These are phyloP conservation scores for Metacarcinus magister DNA, from an alignment of 2,888 invertebrate genomes.

Conservation along the genomic window DNA sequence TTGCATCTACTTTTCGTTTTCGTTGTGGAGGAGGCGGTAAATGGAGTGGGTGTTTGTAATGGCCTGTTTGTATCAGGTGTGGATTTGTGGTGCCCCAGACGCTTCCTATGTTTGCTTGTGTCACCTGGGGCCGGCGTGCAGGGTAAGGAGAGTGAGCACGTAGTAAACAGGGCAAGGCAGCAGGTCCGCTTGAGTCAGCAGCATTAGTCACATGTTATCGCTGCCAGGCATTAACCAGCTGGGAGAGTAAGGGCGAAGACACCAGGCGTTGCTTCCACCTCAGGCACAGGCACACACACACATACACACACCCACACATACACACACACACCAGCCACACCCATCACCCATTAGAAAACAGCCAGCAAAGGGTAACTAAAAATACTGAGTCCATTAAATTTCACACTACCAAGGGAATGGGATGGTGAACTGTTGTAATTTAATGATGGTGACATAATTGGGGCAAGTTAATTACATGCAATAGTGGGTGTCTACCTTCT, in stretches of 20 bases:
- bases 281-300: neutral
- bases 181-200: neutral
- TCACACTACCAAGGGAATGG: too few relatives aligned
- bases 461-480: too few relatives aligned
- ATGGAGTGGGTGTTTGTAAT: neutral
- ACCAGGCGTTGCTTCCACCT: neutral
- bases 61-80: neutral
- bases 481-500: neutral
- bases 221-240: neutral
- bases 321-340: constrained; percentile 29
- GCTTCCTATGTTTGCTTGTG: neutral
- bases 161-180: constrained; percentile 28
- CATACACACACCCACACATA: constrained; percentile 19
- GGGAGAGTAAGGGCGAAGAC: neutral
- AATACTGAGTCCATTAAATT: neutral
- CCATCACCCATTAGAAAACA: neutral
- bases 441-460: too few relatives aligned
- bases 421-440: too few relatives aligned
- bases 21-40: neutral
- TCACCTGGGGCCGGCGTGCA: neutral
- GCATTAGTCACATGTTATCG: constrained; percentile 1
- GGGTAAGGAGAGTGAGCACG: neutral
- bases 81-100: neutral
- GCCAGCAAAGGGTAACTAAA: neutral
- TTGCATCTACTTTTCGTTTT: neutral